Conservation (phyloP, 2,888 invertebrate genomes). For the Timema podura region DNA sequence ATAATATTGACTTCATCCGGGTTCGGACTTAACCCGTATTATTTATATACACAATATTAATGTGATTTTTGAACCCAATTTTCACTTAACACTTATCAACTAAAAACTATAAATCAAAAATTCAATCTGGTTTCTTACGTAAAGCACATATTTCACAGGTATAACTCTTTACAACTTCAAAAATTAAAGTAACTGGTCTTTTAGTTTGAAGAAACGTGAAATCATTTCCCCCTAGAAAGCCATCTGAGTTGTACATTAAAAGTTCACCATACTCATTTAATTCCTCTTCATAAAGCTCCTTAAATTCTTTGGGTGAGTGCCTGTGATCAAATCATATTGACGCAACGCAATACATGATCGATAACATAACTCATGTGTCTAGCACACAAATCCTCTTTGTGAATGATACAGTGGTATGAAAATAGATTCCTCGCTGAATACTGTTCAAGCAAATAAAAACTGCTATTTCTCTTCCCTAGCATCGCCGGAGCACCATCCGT, state of each 20-base stretch:
- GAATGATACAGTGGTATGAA: not conserved
- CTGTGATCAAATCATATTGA: not conserved
- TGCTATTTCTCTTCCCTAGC: not conserved
- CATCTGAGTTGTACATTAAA: not conserved
- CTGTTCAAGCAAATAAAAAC: not conserved
- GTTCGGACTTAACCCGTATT: too few relatives aligned
- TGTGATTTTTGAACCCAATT: too few relatives aligned
- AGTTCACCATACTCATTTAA: not conserved
- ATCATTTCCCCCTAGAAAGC: too few relatives aligned
- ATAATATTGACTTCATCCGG: too few relatives aligned
- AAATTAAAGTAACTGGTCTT: too few relatives aligned
- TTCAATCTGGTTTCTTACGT: too few relatives aligned
- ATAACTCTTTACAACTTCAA: too few relatives aligned
- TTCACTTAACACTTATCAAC: too few relatives aligned
- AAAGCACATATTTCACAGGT: too few relatives aligned
- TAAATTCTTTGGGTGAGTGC: not conserved
- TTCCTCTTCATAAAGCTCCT: not conserved
- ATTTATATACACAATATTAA: too few relatives aligned
- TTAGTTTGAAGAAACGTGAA: too few relatives aligned
- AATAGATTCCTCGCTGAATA: constrained; percentile 1
- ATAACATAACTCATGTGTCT: not conserved
- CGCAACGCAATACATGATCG: not conserved
- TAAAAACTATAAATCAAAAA: too few relatives aligned
- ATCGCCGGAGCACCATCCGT: not conserved
- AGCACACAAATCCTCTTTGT: not conserved